Evolutionary conservation across 2,888 invertebrate genomes (phyloP), one percentile per base, ranked within the genome.

Genomic region (Graphium colonna): DNA sequence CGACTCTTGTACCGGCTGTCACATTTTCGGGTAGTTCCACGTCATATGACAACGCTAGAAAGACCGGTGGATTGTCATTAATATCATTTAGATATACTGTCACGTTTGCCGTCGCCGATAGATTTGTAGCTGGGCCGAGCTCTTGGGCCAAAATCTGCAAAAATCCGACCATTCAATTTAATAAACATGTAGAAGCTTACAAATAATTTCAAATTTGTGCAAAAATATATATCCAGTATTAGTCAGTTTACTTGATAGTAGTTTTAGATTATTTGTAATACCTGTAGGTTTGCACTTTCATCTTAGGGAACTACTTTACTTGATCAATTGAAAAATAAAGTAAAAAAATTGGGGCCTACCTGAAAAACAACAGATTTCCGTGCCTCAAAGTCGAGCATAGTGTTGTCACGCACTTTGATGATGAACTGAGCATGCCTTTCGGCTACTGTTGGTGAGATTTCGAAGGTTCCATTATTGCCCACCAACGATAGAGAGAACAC

Each of bases 21-120:
- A 95, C 93, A 73, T 96, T 95, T 80, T 98, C 98, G 0, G 94
- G 92, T 17, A 98, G 80, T 49, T 93, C 93, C 0, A 93, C 94
- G 26, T 92, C 91, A 75, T 97, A 98, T 0, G 92, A 90, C 36
- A 92, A 82, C 62, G 94, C 92, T 10, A 92, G 85, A 72, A 98
- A 98, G 56, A 93, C 86, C 1, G 98, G 98, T 21, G 94, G 91
- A 77, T 97, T 97, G 75, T 98, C 98, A 71, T 98, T 98, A 7
- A 94, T 90, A 71, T 98, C 97, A 59, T 94, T 93, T 18, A 98
- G 82, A 67, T 95, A 93, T 9, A 97, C 95, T 1, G 94, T 94
- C 0, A 97, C 93, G 58, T 94, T 94, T 5, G 95, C 95, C 46
- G 91, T 91, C 2, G 93, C 92, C 48, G 95, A 93, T 45, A 95